Percentiles rank a stretch among this genome's conserved stretches.
These are phyloP conservation scores for Mesocricetus auratus DNA, from an alignment of 2,113 vertebrate genomes.

Conservation along the genomic window DNA sequence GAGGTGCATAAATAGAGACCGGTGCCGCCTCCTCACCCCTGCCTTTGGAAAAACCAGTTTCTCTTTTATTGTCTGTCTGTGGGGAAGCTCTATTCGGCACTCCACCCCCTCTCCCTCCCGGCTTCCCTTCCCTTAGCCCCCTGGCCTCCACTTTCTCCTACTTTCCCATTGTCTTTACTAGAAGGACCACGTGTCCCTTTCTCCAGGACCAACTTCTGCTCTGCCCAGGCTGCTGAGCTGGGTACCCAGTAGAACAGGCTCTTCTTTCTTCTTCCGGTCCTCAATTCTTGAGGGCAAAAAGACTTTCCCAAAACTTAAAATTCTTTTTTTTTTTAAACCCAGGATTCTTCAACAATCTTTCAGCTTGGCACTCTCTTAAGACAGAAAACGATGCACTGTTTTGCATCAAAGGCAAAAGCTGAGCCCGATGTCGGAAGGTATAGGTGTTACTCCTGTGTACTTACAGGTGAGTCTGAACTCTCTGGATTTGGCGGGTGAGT, in stretches of 20 bases:
- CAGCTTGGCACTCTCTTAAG: background rate
- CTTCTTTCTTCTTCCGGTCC: background rate
- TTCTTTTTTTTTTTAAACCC: background rate
- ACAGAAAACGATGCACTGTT: background rate
- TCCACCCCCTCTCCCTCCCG: background rate
- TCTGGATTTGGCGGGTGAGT: background rate
- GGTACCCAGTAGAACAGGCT: background rate
- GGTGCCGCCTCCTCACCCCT: constrained; percentile 61
- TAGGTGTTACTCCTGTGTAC: background rate
- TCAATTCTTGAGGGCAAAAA: background rate
- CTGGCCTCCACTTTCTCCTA: background rate
- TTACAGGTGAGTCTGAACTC: constrained; percentile 74
- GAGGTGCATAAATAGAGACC: constrained; percentile 83
- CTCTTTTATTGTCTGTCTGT: constrained; percentile 66
- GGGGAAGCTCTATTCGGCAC: background rate
- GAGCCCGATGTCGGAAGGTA: background rate
- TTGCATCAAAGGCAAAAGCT: constrained; percentile 47
- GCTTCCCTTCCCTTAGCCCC: background rate
- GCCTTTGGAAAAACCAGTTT: constrained; percentile 63
- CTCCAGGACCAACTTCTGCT: background rate
- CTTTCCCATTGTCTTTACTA: background rate
- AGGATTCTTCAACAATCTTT: background rate
- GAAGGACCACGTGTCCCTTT: background rate
- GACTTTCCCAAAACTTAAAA: background rate
- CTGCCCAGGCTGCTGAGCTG: background rate